These are phyloP conservation scores for Theocolax elegans DNA, from an alignment of 1,140 invertebrate species.

Conservation along the genomic window DNA sequence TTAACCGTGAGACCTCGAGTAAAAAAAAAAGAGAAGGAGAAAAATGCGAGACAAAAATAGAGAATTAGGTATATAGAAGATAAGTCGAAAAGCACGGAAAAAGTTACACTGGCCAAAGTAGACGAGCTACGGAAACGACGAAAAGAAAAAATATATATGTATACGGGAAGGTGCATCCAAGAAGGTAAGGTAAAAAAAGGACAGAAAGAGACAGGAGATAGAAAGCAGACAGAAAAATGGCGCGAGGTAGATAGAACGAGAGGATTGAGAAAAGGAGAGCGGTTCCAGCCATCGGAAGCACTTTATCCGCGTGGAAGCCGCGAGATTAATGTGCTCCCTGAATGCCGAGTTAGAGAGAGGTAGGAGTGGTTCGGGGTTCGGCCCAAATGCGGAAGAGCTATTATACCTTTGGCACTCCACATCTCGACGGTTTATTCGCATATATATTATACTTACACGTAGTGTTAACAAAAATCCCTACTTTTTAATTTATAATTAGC, in stretches of 20 bases:
- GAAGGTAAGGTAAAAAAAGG: neutral
- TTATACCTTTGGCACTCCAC: neutral
- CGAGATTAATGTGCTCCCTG: conserved; percentile 22
- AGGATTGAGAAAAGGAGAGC: neutral
- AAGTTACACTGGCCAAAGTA: neutral
- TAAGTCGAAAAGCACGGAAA: neutral
- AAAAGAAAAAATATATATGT: neutral
- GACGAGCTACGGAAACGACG: too few relatives aligned
- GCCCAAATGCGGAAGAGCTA: neutral
- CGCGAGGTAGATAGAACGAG: neutral
- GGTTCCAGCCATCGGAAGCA: conserved; percentile 10
- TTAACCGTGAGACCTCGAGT: neutral
- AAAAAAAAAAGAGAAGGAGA: too few relatives aligned
- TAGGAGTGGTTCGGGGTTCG: neutral
- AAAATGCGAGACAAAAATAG: neutral
- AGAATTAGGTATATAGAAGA: neutral
- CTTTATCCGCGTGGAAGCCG: conserved; percentile 23
- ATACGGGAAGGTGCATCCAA: neutral
- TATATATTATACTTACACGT: too few relatives aligned
- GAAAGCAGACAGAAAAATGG: conserved; percentile 5
- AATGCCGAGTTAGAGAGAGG: neutral
- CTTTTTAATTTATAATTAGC: too few relatives aligned
- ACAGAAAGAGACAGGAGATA: too few relatives aligned
- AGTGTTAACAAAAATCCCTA: too few relatives aligned
- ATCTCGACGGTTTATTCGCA: neutral